Conservation (phyloP, 2,113 vertebrate genomes). For the Protobothrops mucrosquamatus region DNA sequence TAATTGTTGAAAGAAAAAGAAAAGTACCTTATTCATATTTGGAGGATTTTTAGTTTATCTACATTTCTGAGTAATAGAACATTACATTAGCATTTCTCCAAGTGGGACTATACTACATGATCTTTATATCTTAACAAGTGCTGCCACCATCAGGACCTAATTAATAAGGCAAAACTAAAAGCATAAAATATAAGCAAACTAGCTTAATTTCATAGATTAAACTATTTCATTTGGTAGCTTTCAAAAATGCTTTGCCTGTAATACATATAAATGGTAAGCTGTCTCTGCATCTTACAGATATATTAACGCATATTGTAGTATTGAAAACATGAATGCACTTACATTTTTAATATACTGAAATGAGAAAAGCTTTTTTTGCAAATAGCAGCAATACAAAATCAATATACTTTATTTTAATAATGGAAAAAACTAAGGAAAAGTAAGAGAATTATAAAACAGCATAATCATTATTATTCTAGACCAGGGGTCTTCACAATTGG, state of each 20-base stretch:
- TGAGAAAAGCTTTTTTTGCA: background rate
- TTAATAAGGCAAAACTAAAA: constrained; percentile 33
- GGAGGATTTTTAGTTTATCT: background rate
- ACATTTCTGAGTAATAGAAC: background rate
- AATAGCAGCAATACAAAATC: background rate
- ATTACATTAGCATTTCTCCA: background rate
- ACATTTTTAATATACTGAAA: background rate
- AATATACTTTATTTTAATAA: background rate
- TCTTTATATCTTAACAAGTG: constrained; percentile 34
- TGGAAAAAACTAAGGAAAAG: background rate
- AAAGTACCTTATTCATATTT: background rate
- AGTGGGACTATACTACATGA: background rate
- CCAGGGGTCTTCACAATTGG: no score
- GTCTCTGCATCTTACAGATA: background rate
- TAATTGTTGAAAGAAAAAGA: background rate
- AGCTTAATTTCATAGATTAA: background rate
- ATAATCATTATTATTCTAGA: no score
- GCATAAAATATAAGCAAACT: background rate
- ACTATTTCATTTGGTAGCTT: background rate
- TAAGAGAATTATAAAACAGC: background rate
- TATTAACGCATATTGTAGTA: background rate
- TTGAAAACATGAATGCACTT: background rate
- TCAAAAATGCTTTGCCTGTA: background rate
- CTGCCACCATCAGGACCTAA: constrained; percentile 61
- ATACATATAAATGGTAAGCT: background rate